These are phyloP conservation scores for Mugil cephalus DNA, from an alignment of 2,113 vertebrate species.

Conservation along the genomic window DNA sequence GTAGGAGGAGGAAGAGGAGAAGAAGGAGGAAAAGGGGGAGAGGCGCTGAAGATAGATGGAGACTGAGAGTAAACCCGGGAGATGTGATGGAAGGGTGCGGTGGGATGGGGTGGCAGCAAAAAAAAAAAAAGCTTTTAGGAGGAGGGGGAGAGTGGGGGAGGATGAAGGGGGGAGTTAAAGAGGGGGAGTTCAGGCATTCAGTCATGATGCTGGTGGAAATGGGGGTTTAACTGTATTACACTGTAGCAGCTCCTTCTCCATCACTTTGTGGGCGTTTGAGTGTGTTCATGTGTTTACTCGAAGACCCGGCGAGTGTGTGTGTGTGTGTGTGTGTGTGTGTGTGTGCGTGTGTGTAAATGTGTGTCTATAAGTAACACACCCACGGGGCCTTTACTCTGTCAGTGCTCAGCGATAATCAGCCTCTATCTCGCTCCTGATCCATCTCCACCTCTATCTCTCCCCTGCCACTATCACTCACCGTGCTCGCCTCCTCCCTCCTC, in stretches of 20 bases:
- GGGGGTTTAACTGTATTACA: constrained; percentile 71
- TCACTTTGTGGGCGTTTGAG: constrained; percentile 62
- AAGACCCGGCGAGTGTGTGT: constrained; percentile 19
- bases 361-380: constrained; percentile 56
- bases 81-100: constrained; percentile 28
- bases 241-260: constrained; percentile 69
- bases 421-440: constrained; percentile 75
- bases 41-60: constrained; percentile 25
- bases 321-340: constrained; percentile 38
- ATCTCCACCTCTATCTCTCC: constrained; percentile 71
- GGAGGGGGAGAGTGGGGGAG: constrained; percentile 8
- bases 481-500: constrained; percentile 43
- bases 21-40: background rate
- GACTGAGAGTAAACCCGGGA: constrained; percentile 44
- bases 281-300: constrained; percentile 55
- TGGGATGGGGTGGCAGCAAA: background rate
- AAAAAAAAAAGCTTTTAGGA: constrained; percentile 25
- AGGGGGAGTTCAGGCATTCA: constrained; percentile 28
- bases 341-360: constrained; percentile 33
- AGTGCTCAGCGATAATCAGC: constrained; percentile 77
- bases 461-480: constrained; percentile 67
- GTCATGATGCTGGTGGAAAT: constrained; percentile 52
- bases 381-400: constrained; percentile 73
- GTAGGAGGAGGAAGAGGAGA: background rate
- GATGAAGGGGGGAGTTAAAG: constrained; percentile 1